These are phyloP conservation scores for Tipula vernalis DNA, from an alignment of 2,888 invertebrate species.

Conservation along the genomic window DNA sequence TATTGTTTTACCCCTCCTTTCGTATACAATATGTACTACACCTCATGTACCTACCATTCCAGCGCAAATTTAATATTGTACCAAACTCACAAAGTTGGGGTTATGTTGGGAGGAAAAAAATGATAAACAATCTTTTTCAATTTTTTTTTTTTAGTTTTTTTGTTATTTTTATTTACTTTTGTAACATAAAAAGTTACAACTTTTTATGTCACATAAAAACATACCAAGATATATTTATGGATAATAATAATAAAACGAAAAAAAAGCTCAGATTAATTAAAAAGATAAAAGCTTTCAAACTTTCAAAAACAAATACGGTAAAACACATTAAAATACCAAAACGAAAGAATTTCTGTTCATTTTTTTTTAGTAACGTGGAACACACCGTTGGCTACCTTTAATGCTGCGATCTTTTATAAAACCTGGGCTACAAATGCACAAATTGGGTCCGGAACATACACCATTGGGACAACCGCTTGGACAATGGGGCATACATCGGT, in stretches of 20 bases:
- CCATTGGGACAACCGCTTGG: slow-evolving; percentile 62
- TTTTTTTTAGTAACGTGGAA: slow-evolving; percentile 23
- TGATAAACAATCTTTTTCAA: background rate
- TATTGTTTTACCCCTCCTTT: background rate
- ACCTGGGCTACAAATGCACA: slow-evolving; percentile 60
- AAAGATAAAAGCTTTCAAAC: background rate
- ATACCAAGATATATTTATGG: background rate
- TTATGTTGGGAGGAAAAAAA: background rate
- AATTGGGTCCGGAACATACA: slow-evolving; percentile 56
- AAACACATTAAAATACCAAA: background rate
- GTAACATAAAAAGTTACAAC: background rate
- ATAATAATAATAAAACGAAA: background rate
- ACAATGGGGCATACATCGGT: slow-evolving; percentile 47
- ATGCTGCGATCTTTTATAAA: slow-evolving; percentile 46
- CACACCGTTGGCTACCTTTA: slow-evolving; percentile 50
- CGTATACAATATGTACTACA: background rate
- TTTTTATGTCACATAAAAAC: background rate
- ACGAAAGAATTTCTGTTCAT: too few relatives aligned
- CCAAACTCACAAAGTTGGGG: background rate
- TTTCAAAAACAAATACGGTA: background rate
- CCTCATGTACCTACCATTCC: background rate
- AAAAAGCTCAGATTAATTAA: slow-evolving; percentile 4
- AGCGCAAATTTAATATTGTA: background rate
- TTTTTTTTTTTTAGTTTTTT: background rate
- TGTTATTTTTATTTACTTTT: background rate